A percentile compares a stretch with the other conserved stretches of the same genome.
phyloP scores from a whole-genome alignment of 2,797 vertebrate genomes.

The Manis crassicaudata region DNA sequence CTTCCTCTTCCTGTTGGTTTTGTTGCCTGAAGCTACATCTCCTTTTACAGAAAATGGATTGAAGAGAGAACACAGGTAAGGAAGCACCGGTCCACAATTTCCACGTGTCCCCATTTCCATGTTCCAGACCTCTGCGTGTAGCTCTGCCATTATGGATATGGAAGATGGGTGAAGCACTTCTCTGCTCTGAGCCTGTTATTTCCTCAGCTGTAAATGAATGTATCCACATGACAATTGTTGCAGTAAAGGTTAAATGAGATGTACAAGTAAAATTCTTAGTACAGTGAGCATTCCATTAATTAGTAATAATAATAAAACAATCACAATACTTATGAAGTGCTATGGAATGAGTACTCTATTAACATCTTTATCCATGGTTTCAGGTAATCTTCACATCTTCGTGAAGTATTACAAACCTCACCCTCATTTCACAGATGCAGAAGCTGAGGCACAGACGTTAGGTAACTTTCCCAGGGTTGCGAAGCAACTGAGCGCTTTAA shows the following conservation, averaged over 20 bases:
- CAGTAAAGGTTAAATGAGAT: neutral
- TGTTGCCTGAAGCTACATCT: neutral
- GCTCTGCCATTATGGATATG: fast-evolving
- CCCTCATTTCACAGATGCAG: neutral
- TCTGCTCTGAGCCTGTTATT: neutral
- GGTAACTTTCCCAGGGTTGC: neutral
- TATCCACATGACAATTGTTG: neutral
- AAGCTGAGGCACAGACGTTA: neutral
- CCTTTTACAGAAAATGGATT: neutral
- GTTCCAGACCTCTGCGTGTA: neutral
- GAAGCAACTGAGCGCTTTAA: neutral
- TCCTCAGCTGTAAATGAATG: neutral
- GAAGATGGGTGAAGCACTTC: neutral
- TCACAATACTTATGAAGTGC: neutral
- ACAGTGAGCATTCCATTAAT: neutral
- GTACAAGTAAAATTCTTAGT: neutral
- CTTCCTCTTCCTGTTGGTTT: neutral
- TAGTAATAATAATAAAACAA: neutral
- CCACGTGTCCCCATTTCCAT: neutral
- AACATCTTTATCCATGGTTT: neutral
- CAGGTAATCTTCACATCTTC: neutral
- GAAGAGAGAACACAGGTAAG: neutral
- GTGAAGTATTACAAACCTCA: neutral
- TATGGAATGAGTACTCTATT: neutral
- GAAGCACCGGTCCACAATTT: neutral